Percentiles rank a stretch among this genome's conserved stretches.
Evolutionary conservation across 2,888 invertebrate genomes (phyloP).

Genomic region (Drosophila suboccidentalis): DNA sequence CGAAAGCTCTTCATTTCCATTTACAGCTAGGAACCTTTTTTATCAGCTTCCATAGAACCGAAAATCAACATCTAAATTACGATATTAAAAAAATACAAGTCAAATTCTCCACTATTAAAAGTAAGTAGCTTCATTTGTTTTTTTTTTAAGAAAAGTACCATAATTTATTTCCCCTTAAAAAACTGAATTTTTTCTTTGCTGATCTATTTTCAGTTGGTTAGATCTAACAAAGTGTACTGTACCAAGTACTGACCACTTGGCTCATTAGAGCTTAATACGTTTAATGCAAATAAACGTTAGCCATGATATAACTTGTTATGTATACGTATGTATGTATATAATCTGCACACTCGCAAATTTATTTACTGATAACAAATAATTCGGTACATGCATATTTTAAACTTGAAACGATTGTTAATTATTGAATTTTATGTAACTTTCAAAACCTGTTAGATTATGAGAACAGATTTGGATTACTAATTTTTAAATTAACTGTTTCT

Average conservation of each 20-base stretch:
- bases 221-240: neutral
- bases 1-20: too few species aligned
- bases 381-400: neutral
- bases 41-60: too few species aligned
- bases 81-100: too few species aligned
- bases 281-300: constrained; percentile 3
- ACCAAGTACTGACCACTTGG: constrained; percentile 2
- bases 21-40: too few species aligned
- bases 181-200: too few species aligned
- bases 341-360: constrained; percentile 5
- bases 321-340: constrained; percentile 1
- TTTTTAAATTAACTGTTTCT: neutral
- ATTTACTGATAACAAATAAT: constrained; percentile 26
- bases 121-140: too few species aligned
- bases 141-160: too few species aligned
- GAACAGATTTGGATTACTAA: neutral
- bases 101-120: too few species aligned
- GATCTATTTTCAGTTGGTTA: neutral
- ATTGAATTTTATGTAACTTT: constrained; percentile 17
- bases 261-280: neutral
- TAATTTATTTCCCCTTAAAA: too few species aligned
- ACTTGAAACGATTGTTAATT: neutral
- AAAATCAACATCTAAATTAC: neutral
- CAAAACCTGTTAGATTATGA: constrained; percentile 14
- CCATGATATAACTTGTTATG: constrained; percentile 2